phyloP scores from a whole-genome alignment of 23 tunicate species.

The Pegea sp. region DNA sequence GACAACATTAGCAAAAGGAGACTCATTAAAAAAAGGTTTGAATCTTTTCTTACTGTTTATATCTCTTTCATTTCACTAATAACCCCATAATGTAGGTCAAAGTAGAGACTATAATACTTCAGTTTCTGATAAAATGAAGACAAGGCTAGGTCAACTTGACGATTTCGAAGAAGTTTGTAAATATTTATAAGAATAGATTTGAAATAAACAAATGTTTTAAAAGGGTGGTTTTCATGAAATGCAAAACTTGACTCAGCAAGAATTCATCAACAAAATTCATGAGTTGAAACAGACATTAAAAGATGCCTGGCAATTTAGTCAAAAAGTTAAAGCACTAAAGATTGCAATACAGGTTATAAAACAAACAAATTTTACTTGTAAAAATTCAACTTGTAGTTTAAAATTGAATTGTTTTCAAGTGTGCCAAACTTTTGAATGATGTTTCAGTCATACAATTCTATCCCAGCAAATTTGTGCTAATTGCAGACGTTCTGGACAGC shows the following conservation, averaged over 20 bases:
- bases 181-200: too few species aligned
- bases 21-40: conserved; percentile 5
- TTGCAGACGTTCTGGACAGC: conserved; percentile 40
- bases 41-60: too few species aligned
- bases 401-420: conserved; percentile 5
- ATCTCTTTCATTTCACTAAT: too few species aligned
- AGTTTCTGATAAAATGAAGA: conserved; percentile 44
- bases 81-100: too few species aligned
- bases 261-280: conserved; percentile 46
- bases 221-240: conserved; percentile 53
- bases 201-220: neutral
- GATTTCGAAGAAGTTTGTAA: conserved; percentile 68
- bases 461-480: conserved; percentile 77
- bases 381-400: neutral
- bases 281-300: conserved; percentile 17
- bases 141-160: conserved; percentile 54
- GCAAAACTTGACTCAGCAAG: conserved; percentile 47
- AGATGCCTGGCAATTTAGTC: conserved; percentile 57
- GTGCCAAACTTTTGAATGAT: conserved; percentile 57
- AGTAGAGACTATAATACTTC: conserved; percentile 8
- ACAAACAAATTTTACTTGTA: neutral
- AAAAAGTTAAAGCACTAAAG: conserved; percentile 78
- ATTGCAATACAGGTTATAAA: conserved; percentile 52
- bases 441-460: conserved; percentile 49
- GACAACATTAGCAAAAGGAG: conserved; percentile 11